Evolutionary conservation across 2,113 vertebrate genomes (phyloP).

Genomic region (Corythoichthys haematopterus): DNA sequence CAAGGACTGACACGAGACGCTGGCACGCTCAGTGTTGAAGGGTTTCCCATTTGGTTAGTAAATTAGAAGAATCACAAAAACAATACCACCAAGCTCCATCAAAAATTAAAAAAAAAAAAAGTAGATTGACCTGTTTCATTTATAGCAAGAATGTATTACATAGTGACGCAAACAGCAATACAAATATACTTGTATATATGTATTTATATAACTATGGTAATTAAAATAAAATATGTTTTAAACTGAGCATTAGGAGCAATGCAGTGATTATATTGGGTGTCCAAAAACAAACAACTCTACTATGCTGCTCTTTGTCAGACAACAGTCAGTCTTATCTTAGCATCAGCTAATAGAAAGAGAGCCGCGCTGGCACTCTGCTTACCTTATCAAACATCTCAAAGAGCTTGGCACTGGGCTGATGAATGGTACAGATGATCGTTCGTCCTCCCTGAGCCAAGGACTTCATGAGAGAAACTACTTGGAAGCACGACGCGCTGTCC

Average conservation of each 20-base stretch:
- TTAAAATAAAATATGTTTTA: not conserved
- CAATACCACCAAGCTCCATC: too few species aligned
- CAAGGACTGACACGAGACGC: too few species aligned
- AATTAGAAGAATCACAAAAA: too few species aligned
- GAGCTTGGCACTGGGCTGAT: slow-evolving; percentile 98
- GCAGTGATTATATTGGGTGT: not conserved
- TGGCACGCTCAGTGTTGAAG: too few species aligned
- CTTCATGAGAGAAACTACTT: slow-evolving; percentile 94
- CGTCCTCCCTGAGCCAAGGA: slow-evolving; percentile 92
- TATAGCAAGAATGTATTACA: too few species aligned
- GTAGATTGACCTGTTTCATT: too few species aligned
- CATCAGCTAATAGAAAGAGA: slow-evolving; percentile 26
- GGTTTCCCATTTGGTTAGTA: too few species aligned
- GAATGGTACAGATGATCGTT: slow-evolving; percentile 98
- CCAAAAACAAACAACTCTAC: slow-evolving; percentile 7
- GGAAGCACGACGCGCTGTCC: slow-evolving; percentile 94
- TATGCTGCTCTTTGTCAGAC: slow-evolving; percentile 8
- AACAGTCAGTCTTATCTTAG: slow-evolving; percentile 21
- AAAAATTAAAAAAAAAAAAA: too few species aligned
- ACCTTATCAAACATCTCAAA: slow-evolving; percentile 99
- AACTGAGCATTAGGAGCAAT: not conserved
- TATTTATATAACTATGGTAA: not conserved
- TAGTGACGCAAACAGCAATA: too few species aligned
- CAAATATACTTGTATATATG: too few species aligned
- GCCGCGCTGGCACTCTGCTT: slow-evolving; percentile 28